Evolutionary conservation across 2,113 vertebrate genomes (phyloP).

Genomic region (Picathartes gymnocephalus): DNA sequence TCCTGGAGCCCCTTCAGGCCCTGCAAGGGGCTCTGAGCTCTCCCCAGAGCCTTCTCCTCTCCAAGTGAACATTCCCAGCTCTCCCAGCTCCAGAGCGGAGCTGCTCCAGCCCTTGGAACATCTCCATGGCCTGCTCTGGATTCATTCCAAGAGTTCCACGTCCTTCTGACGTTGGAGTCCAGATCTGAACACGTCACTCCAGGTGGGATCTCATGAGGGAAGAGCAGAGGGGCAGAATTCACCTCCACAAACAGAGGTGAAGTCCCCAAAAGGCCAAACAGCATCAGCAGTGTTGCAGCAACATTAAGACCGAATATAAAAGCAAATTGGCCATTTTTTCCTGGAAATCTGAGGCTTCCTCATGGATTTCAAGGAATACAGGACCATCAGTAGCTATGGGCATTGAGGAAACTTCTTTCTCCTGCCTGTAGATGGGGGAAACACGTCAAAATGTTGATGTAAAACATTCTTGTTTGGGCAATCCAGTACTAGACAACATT

Average conservation of each 20-base stretch:
- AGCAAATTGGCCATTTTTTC: background rate
- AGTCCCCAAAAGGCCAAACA: background rate
- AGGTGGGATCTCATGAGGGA: background rate
- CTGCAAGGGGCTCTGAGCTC: background rate
- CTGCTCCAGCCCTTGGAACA: background rate
- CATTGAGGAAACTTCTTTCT: background rate
- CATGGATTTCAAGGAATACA: background rate
- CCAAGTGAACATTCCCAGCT: background rate
- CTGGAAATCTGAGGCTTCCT: background rate
- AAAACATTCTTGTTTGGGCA: background rate
- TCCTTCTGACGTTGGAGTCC: too few relatives aligned
- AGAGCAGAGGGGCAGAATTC: accelerated
- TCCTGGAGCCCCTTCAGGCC: background rate
- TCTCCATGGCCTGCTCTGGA: accelerated
- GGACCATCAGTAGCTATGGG: accelerated
- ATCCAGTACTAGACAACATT: accelerated
- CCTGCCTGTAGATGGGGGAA: background rate
- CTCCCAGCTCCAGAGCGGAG: background rate
- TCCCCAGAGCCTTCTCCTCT: background rate
- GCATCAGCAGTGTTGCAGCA: background rate
- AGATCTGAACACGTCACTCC: background rate
- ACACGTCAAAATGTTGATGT: background rate
- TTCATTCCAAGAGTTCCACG: accelerated
- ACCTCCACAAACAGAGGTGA: background rate
- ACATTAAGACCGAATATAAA: background rate